phyloP scores from a whole-genome alignment of 2,113 vertebrate genomes.

The Gymnarchus niloticus region DNA sequence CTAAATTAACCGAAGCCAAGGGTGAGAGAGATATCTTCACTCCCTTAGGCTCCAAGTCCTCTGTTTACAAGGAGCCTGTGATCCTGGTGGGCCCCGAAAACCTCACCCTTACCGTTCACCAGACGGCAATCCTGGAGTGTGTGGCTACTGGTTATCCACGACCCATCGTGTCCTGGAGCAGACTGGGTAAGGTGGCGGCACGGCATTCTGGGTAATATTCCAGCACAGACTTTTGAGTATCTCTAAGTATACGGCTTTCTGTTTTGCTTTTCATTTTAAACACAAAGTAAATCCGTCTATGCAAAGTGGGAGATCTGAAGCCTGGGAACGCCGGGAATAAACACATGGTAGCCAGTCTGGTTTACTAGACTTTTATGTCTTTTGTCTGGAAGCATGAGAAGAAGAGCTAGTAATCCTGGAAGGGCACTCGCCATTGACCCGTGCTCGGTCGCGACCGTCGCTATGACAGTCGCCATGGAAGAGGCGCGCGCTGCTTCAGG shows the following conservation, averaged over 20 bases:
- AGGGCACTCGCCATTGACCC: neutral
- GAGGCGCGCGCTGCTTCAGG: neutral
- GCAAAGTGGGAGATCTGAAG: too few species aligned
- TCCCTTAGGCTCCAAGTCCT: slow-evolving; percentile 75
- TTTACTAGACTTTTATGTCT: neutral
- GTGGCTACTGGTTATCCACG: slow-evolving; percentile 94
- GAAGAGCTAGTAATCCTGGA: neutral
- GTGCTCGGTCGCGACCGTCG: neutral
- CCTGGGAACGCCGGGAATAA: too few species aligned
- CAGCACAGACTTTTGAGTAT: neutral
- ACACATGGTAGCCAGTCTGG: neutral
- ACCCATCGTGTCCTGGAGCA: slow-evolving; percentile 99
- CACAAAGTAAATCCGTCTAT: neutral
- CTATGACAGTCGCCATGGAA: neutral
- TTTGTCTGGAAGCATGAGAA: neutral
- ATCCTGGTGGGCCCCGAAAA: slow-evolving; percentile 96
- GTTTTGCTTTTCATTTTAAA: neutral
- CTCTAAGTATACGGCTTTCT: neutral
- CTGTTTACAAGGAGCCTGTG: slow-evolving; percentile 89
- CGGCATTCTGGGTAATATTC: neutral
- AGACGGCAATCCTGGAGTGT: slow-evolving; percentile 94
- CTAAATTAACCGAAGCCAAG: too few species aligned
- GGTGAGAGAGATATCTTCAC: neutral
- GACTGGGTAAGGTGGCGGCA: slow-evolving; percentile 75
- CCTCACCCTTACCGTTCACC: slow-evolving; percentile 94